These are phyloP conservation scores for Malacoctenus gilli DNA, from an alignment of 2,797 vertebrate genomes.

Conservation along the genomic window DNA sequence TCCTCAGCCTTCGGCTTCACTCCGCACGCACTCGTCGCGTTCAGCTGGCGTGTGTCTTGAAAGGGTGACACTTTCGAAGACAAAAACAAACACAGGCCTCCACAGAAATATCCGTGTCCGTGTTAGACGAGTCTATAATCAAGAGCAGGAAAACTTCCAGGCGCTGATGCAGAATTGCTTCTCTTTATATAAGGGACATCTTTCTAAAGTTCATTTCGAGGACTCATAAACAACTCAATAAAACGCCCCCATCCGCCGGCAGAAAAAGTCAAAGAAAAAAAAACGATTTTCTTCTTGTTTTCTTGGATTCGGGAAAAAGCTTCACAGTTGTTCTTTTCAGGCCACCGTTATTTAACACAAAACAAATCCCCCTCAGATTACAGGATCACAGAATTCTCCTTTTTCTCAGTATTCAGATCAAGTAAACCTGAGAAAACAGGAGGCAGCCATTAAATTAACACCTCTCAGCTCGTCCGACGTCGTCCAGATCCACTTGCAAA, in stretches of 20 bases:
- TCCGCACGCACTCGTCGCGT: constrained; percentile 1
- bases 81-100: constrained; percentile 9
- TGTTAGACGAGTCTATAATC: constrained; percentile 20
- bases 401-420: constrained; percentile 26
- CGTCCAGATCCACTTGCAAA: constrained; percentile 27
- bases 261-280: constrained; percentile 31
- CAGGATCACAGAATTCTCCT: constrained; percentile 18
- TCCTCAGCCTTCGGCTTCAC: constrained; percentile 12
- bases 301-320: constrained; percentile 25
- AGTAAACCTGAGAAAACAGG: constrained; percentile 18
- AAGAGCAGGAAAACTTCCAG: constrained; percentile 8
- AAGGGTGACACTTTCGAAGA: constrained; percentile 13
- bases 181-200: constrained; percentile 12
- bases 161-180: background rate
- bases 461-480: constrained; percentile 20
- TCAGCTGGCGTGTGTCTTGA: constrained; percentile 12
- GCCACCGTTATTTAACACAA: constrained; percentile 21
- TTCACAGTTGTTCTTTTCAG: constrained; percentile 2
- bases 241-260: constrained; percentile 7
- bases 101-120: constrained; percentile 15
- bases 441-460: constrained; percentile 30
- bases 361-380: constrained; percentile 10
- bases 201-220: constrained; percentile 12
- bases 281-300: no score
- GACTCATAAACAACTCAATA: constrained; percentile 18